These are phyloP conservation scores for Strigamia crassipes DNA, from an alignment of 2,888 invertebrate species.

Conservation along the genomic window DNA sequence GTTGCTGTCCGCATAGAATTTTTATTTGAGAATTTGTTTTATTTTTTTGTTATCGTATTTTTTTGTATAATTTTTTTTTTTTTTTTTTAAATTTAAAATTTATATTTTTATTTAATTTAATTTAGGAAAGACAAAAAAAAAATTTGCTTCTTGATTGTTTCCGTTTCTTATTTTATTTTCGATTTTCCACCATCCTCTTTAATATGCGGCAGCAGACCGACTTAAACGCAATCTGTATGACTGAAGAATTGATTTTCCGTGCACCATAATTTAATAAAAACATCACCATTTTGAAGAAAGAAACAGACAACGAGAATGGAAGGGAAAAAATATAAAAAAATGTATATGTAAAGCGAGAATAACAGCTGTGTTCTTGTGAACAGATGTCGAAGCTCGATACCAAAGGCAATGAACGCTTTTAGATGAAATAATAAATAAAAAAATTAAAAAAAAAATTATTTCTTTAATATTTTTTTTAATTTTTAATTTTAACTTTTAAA, in stretches of 20 bases:
- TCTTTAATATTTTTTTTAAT: background rate
- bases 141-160: background rate
- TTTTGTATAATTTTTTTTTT: background rate
- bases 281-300: slow-evolving; percentile 29
- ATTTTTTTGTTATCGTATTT: background rate
- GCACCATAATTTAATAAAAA: slow-evolving; percentile 36
- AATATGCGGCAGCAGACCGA: slow-evolving; percentile 22
- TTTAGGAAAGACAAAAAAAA: background rate
- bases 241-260: slow-evolving; percentile 31
- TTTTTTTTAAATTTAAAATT: background rate
- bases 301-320: slow-evolving; percentile 18
- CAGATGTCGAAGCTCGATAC: slow-evolving; percentile 22
- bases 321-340: background rate
- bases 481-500: background rate
- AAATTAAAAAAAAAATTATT: background rate
- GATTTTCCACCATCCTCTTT: slow-evolving; percentile 14
- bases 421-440: background rate
- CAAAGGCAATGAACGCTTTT: slow-evolving; percentile 1
- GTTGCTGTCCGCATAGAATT: background rate
- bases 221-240: slow-evolving; percentile 32
- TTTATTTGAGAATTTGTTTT: background rate
- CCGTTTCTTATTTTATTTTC: background rate
- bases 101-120: background rate
- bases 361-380: slow-evolving; percentile 19
- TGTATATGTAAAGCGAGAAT: slow-evolving; percentile 18